Evolutionary conservation across 2,888 invertebrate species (phyloP), one percentile per base, ranked within the genome.

Genomic region (Agonopterix heracliana): DNA sequence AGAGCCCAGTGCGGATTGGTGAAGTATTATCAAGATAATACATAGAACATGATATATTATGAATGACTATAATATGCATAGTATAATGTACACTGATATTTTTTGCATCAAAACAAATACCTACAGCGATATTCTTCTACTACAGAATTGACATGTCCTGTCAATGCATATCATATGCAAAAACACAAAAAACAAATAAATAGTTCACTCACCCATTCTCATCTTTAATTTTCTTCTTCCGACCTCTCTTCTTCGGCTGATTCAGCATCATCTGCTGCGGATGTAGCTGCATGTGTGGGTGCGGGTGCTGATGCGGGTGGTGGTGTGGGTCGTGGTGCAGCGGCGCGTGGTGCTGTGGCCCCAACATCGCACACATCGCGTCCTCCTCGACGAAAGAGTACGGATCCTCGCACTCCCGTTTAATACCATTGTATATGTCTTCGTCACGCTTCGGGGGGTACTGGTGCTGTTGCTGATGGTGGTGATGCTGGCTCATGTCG

Each of bases 341-440:
- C 55, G 64, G 68, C 50, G 64, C 17, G 11, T 46, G 56, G 51
- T 54, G 69, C 56, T 66, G 72, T 63, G 68, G 84, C 64, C 86
- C 85, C 64, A 90, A 81, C 71, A 91, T 90, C 46, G 89, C 84
- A 71, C 90, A 89, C 89, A 91, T 89, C 49, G 89, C 89, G 60
- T 95, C 94, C 71, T 95, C 95, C 75, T 95, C 94, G 56, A 96
- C 95, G 81, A 96, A 96, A 69, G 94, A 94, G 79, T 96, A 96
- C 2, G 95, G 95, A 78, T 95, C 95, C 63, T 93, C 93, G 59
- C 91, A 90, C 71, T 92, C 91, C 54, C 91, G 86, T 68, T 91
- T 91, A 61, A 91, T 87, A 42, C 79, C 78, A 50, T 41, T 13
- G 60, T 81, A 88, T 47, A 83, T 60, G 54, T 82, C 83, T 2